Conservation (phyloP, 2,113 vertebrate species). For the Grantiella picta region DNA sequence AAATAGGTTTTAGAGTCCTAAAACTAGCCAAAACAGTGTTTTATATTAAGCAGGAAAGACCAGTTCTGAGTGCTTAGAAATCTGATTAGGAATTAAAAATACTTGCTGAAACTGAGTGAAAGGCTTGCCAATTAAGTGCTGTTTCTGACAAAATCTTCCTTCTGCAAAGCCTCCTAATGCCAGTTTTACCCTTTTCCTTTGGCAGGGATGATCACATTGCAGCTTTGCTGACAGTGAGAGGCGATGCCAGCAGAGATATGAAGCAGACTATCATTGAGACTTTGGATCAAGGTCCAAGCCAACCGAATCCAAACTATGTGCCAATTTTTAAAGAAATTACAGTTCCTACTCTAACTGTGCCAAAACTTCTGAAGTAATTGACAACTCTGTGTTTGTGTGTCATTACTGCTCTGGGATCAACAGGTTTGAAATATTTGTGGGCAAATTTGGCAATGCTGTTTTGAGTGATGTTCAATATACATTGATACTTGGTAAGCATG, state of each 20-base stretch:
- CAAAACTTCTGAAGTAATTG: conserved; percentile 90
- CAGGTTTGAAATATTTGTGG: neutral
- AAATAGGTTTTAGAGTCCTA: neutral
- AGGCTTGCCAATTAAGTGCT: neutral
- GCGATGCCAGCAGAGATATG: conserved; percentile 93
- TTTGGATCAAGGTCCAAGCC: conserved; percentile 84
- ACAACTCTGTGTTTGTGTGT: neutral
- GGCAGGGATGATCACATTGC: conserved; percentile 92
- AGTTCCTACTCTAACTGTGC: conserved; percentile 87
- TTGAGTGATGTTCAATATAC: neutral
- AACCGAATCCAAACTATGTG: conserved; percentile 72
- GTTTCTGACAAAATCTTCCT: neutral
- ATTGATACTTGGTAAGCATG: neutral
- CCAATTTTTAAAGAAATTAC: conserved; percentile 92
- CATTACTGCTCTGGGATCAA: neutral
- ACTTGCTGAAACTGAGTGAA: neutral
- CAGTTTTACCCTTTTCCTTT: neutral
- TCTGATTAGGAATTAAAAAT: neutral
- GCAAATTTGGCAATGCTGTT: neutral
- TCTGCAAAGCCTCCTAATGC: neutral
- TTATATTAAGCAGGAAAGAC: neutral
- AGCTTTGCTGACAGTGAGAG: conserved; percentile 87
- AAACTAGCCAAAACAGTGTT: neutral
- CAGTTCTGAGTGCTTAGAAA: neutral
- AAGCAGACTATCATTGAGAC: conserved; percentile 95